Base-by-base conservation (phyloP, 2,888 invertebrate genomes). In the Plusia festucae region DNA sequence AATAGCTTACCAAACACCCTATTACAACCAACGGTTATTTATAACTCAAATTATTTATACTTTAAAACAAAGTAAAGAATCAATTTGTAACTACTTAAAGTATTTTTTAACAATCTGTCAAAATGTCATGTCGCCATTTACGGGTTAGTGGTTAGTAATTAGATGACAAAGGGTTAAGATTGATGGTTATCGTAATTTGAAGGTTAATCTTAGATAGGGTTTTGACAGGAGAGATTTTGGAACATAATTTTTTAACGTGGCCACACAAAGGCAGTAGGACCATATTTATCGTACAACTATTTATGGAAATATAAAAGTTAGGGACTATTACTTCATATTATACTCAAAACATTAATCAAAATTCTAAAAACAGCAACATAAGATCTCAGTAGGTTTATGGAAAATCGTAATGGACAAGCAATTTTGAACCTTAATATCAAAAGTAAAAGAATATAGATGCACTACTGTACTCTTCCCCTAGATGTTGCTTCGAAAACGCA, bases 111-210 rank as follows among this genome's bases (percentile, higher is more conserved):
- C 71, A 55, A 70, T 66, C 18, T 74, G 76, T 78, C 71, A 70
- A 22, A 54, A 59, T 34, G 52, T 55, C 49, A 15, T 22, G 34
- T 53, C 0, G 72, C 61, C 65, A 62, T 82, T 77, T 70, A 80
- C 76, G 76, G 78, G 73, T 78, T 73, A 70, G 16, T 77, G 76
- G 65, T 63, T 61, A 53, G 20, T 79, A 81, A 82, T 83, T 77
- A 67, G 51, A 66, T 61, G 70, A 60, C 46, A 56, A 68, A 66
- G 76, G 71, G 70, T 75, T 76, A 52, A 68, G 64, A 73, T 62
- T 77, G 56, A 71, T 65, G 61, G 24, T 8, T 9, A 4, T 34
- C 5, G 0, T 22, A 46, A 53, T 27, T 15, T 51, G n/a, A 51
- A 51, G 30, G 30, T 51, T 24, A 22, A 52, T 20, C 22, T 49